Evolutionary conservation across 2,888 invertebrate species (phyloP), one percentile per base, ranked within the genome.

Genomic region (Drosophila austrosaltans): DNA sequence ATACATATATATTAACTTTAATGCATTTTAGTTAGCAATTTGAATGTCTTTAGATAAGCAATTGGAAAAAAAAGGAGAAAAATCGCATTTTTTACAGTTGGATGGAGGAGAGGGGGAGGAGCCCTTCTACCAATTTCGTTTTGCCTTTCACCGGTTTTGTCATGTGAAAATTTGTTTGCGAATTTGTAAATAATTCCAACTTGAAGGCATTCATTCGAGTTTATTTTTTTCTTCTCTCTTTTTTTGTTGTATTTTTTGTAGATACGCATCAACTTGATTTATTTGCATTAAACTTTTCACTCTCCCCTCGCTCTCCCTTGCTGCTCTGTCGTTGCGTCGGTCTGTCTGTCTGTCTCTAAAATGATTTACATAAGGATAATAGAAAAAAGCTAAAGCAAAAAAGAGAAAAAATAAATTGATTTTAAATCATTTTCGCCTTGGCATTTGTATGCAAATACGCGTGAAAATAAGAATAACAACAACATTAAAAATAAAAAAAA

Each of bases 181-280:
- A 88, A 88, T 89, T 89, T 88, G 89, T 82, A 84, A 89, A 89
- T 90, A 88, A 89, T 77, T 72, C 79, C 72, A 69, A 48, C 48
- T 48, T 48, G 25, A 60, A 86, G 67, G 71, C 70, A 81, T 81
- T 74, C 79, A 66, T 61, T 72, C 62, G 62, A 70, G 66, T 74
- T 74, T 69, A 16, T 69, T 75, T 75, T 42, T 56, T 70, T 69
- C 69, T 70, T 56, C 60, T 56, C 66, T 68, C 66, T 3, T 40
- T 58, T 59, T 66, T 53, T 53, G 32, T 58, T 72, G 59, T 72
- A 72, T 87, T 78, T 83, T 82, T 66, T 83, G 87, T 66, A 87
- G 82, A 81, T 74, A 87, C 81, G 87, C 82, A 87, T 87, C 82
- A 87, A 87, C 81, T 86, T 90, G 90, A 90, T 90, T 90, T 90